Conservation (phyloP, 2,113 vertebrate genomes). For the Leucoraja erinaceus region DNA sequence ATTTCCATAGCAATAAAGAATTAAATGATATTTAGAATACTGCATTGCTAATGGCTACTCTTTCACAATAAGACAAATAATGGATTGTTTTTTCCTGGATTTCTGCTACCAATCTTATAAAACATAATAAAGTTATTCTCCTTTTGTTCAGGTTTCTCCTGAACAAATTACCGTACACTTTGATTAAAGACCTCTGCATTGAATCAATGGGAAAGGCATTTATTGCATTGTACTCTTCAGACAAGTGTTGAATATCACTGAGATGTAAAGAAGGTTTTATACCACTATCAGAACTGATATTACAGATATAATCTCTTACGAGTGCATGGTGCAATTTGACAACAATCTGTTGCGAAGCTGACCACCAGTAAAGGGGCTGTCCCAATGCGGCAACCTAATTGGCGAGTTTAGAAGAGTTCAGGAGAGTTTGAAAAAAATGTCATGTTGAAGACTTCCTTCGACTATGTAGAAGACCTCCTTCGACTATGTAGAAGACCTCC, state of each 20-base stretch:
- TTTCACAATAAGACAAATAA: not conserved
- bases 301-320: not conserved
- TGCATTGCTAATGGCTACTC: slow-evolving; percentile 9
- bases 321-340: not conserved
- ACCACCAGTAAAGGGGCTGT: not conserved
- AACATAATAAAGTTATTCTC: slow-evolving; percentile 2
- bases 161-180: slow-evolving; percentile 4
- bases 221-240: slow-evolving; percentile 15
- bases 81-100: not conserved
- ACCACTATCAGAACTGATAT: not conserved
- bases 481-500: too few relatives aligned
- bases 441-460: too few relatives aligned
- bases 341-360: not conserved
- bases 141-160: slow-evolving; percentile 17
- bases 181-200: slow-evolving; percentile 11
- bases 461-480: too few relatives aligned
- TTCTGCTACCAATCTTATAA: not conserved
- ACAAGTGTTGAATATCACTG: not conserved
- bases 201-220: slow-evolving; percentile 2
- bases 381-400: too few relatives aligned
- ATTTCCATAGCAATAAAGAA: not conserved
- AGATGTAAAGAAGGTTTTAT: not conserved
- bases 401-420: too few relatives aligned
- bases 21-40: not conserved
- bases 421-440: too few relatives aligned